Conservation (phyloP, 2,797 vertebrate species). For the Pteropus rufus region DNA sequence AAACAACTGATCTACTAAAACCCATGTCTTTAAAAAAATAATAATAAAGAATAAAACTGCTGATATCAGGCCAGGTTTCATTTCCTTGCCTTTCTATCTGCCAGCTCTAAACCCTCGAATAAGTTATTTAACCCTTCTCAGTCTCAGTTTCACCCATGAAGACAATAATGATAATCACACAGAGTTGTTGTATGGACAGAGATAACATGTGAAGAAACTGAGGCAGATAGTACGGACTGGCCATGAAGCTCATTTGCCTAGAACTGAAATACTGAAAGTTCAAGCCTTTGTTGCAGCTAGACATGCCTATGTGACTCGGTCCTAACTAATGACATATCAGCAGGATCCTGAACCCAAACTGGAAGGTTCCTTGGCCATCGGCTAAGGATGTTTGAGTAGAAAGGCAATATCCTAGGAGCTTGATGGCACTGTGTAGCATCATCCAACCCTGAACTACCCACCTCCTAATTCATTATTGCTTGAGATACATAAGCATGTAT, state of each 20-base stretch:
- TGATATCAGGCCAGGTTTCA: neutral
- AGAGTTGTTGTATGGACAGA: neutral
- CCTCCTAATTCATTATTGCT: neutral
- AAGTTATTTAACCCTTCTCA: neutral
- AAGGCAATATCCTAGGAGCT: neutral
- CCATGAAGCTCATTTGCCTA: rapidly evolving
- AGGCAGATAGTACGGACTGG: rapidly evolving
- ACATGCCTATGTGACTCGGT: neutral
- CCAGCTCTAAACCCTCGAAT: neutral
- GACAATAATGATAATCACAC: neutral
- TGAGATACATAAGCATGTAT: neutral
- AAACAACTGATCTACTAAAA: neutral
- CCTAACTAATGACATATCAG: neutral
- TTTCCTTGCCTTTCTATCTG: neutral
- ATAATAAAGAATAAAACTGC: neutral
- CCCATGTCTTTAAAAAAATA: neutral
- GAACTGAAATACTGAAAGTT: neutral
- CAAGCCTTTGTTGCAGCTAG: neutral
- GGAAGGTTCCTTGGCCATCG: neutral
- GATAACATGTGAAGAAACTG: neutral
- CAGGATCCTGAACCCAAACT: neutral
- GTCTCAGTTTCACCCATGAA: neutral
- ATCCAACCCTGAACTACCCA: neutral
- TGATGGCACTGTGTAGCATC: neutral
- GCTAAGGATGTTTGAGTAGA: neutral